Evolutionary conservation across 1,140 invertebrate genomes (phyloP), one percentile per base, ranked within the genome.

Genomic region (Caenorhabditis latens): DNA sequence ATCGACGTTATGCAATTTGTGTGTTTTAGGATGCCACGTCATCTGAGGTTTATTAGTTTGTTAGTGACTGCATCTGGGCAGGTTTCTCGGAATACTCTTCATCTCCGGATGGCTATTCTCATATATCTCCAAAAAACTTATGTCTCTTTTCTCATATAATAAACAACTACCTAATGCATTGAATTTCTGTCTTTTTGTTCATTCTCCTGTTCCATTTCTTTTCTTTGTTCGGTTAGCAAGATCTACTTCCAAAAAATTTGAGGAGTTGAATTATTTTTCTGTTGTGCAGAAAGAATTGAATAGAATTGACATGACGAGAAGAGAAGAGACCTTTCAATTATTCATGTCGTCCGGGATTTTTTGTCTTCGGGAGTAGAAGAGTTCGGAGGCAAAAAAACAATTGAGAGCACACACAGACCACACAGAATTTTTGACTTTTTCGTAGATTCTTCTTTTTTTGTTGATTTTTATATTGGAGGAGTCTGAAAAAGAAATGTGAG

Each of bases 81-180:
- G n/a, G n/a, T 32, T 32, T 32, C 32, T 32, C 32, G 32, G 32
- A 32, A 32, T 32, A 32, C 32, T 32, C 32, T 32, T 32, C n/a
- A n/a, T n/a, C n/a, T 32, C 32, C 2, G 2, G 32, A 32, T 1
- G 32, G 0, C 32, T 32, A 32, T 32, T 32, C 32, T 32, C 32
- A 32, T 32, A 32, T 32, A 32, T 32, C 32, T 32, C 32, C 32
- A 32, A 32, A 32, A 32, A 2, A 32, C 32, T 32, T 32, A 32
- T 32, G 0, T 32, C 32, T 32, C 32, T 32, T 32, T 32, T 32
- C 32, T 32, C 2, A n/a, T n/a, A 14, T n/a, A 63, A 63, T 63
- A 24, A 63, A 63, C 61, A 40, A 63, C 61, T 63, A 63, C 61
- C 61, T 24, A 63, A 63, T 63, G 61, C 61, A 63, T 63, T 63